These are phyloP conservation scores for Myrmecobius fasciatus DNA, from an alignment of 2,113 vertebrate genomes.

Conservation along the genomic window DNA sequence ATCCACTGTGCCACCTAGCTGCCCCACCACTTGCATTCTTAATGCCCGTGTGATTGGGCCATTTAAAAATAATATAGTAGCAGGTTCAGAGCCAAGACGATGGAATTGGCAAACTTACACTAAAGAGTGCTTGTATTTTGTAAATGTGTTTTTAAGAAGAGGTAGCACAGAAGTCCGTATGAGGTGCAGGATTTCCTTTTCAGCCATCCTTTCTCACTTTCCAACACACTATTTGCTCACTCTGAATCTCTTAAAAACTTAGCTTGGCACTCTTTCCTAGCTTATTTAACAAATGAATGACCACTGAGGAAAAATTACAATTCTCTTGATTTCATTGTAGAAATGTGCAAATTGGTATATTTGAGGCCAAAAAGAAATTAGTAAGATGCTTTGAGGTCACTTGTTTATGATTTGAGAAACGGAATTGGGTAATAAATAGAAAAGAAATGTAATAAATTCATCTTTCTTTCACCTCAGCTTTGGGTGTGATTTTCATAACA, in stretches of 20 bases:
- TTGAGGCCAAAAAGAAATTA: neutral
- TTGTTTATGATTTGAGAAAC: neutral
- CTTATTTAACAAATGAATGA: neutral
- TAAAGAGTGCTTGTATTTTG: neutral
- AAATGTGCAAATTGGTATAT: neutral
- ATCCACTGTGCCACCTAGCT: too few species aligned
- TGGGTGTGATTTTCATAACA: neutral
- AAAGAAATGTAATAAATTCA: neutral
- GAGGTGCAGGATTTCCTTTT: neutral
- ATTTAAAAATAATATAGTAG: neutral
- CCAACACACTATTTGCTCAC: neutral
- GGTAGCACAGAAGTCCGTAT: rapidly evolving
- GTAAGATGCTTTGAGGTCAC: neutral
- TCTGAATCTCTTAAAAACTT: neutral
- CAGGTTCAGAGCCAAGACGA: neutral
- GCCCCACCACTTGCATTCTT: neutral
- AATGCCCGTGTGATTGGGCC: neutral
- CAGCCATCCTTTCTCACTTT: neutral
- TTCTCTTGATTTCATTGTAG: too few species aligned
- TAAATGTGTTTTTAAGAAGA: neutral
- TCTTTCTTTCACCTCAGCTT: neutral
- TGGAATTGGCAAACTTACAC: neutral
- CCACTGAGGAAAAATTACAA: neutral
- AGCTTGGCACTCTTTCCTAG: neutral
- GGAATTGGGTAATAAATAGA: neutral